phyloP scores from a whole-genome alignment of 2,113 vertebrate species.

The Cariama cristata region DNA sequence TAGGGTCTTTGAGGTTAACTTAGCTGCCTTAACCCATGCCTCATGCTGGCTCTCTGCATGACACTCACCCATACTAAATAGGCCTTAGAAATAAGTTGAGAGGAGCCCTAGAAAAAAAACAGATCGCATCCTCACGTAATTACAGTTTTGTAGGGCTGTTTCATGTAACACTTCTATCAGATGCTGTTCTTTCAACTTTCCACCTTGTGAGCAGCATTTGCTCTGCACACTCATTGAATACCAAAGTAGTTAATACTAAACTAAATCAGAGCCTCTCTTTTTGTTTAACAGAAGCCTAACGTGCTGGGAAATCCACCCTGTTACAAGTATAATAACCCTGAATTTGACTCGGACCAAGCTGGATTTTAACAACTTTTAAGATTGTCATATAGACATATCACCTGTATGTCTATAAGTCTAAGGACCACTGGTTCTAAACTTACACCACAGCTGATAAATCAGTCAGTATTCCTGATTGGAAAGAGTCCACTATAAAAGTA shows the following conservation, averaged over 20 bases:
- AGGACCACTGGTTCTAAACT: neutral
- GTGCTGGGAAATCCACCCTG: accelerated
- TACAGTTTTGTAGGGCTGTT: neutral
- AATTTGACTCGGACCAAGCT: neutral
- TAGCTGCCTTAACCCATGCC: neutral
- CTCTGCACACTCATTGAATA: neutral
- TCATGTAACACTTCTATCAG: neutral
- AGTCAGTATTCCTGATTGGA: neutral
- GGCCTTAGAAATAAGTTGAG: neutral
- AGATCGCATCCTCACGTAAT: neutral
- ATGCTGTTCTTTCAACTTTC: neutral
- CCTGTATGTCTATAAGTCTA: no score
- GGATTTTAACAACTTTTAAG: neutral
- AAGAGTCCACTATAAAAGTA: neutral
- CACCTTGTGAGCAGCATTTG: neutral
- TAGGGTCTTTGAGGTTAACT: neutral
- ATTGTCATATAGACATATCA: no score
- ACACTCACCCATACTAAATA: neutral
- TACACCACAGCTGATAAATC: neutral
- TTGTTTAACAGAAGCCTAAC: neutral
- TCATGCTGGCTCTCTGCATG: neutral
- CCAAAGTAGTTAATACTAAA: neutral
- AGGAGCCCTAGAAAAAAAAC: neutral
- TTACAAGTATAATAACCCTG: neutral
- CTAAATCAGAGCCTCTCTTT: neutral